Evolutionary conservation across 92 coral and sea anemone genomes (phyloP).

Genomic region (Epizoanthus stellaris): DNA sequence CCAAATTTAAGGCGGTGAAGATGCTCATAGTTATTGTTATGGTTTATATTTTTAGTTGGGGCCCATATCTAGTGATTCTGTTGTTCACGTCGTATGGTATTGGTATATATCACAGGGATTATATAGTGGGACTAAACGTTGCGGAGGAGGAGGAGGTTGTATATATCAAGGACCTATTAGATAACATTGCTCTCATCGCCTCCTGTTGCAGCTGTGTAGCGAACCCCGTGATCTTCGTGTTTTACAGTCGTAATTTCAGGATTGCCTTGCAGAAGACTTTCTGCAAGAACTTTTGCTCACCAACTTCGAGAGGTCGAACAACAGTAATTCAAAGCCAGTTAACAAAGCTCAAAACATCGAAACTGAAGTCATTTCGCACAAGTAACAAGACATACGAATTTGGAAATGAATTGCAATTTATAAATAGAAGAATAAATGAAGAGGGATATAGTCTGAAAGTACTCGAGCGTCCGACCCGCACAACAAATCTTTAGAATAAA

Average conservation of each 20-base stretch:
- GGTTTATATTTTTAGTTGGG: conserved; percentile 66
- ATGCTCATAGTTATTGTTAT: conserved; percentile 56
- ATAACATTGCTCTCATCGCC: conserved; percentile 22
- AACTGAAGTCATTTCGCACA: not conserved
- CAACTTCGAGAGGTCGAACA: not conserved
- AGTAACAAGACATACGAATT: not conserved
- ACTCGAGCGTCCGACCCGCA: too few species aligned
- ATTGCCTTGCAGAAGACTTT: conserved; percentile 39
- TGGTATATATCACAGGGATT: conserved; percentile 8
- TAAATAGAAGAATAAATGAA: not conserved
- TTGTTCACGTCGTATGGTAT: conserved; percentile 13
- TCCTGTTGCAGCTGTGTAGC: conserved; percentile 55
- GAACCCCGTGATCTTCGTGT: conserved; percentile 55
- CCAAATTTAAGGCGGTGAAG: conserved; percentile 62
- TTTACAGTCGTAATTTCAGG: conserved; percentile 54
- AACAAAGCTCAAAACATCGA: not conserved
- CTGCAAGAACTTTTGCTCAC: not conserved
- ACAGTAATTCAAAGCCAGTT: not conserved
- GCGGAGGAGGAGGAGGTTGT: not conserved
- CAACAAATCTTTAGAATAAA: too few species aligned
- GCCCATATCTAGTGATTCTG: conserved; percentile 44
- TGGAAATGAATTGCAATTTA: conserved; percentile 11
- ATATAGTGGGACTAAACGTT: not conserved
- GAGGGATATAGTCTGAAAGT: not conserved
- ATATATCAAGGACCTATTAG: not conserved